These are phyloP conservation scores for Paradisaea rubra DNA, from an alignment of 2,113 vertebrate species.

Conservation along the genomic window DNA sequence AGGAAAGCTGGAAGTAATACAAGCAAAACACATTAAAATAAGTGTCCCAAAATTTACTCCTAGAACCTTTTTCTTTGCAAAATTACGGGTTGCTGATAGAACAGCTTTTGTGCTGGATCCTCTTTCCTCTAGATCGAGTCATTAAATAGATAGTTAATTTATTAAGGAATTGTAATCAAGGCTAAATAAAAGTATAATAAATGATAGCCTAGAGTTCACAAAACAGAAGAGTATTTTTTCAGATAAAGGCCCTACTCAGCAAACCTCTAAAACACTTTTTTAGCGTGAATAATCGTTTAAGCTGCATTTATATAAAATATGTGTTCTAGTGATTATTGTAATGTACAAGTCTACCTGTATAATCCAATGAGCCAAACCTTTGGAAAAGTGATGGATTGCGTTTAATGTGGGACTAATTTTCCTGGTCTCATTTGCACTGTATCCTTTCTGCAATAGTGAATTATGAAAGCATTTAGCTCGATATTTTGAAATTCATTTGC, in stretches of 20 bases:
- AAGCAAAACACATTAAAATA: not conserved
- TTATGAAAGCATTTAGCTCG: slow-evolving; percentile 21
- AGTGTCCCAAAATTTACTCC: not conserved
- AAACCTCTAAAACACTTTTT: not conserved
- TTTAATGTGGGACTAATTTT: not conserved
- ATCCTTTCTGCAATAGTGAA: not conserved
- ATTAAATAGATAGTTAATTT: not conserved
- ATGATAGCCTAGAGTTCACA: not conserved
- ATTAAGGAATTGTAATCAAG: not conserved
- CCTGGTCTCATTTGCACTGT: not conserved
- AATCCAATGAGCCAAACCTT: not conserved
- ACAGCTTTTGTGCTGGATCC: not conserved
- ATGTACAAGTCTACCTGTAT: not conserved
- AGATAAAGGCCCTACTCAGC: not conserved
- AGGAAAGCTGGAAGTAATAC: not conserved
- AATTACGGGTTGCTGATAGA: not conserved
- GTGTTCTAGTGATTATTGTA: not conserved
- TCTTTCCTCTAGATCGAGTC: not conserved
- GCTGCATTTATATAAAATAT: not conserved
- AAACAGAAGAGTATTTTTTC: not conserved
- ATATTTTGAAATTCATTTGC: slow-evolving; percentile 27
- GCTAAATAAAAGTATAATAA: not conserved
- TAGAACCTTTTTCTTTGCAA: not conserved
- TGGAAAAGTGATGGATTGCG: not conserved
- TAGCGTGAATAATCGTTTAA: not conserved